Percentiles rank a stretch among this genome's conserved stretches.
Evolutionary conservation across 2,888 invertebrate species (phyloP).

Genomic region (Nephrotoma appendiculata): DNA sequence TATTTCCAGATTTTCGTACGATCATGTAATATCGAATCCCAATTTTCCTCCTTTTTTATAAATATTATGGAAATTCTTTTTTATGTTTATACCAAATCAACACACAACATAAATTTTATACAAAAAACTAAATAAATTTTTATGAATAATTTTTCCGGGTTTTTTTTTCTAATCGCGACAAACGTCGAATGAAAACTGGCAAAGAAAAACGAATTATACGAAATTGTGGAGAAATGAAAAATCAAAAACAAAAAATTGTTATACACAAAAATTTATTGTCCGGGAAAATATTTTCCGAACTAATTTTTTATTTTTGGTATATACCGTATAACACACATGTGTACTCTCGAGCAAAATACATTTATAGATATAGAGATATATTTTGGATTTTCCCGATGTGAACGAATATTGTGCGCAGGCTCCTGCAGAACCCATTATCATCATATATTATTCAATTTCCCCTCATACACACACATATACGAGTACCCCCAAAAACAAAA

Average conservation of each 20-base stretch:
- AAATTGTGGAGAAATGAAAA: background rate
- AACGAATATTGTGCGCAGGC: background rate
- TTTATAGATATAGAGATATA: background rate
- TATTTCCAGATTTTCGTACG: background rate
- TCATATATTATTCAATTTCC: background rate
- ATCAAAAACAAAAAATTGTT: background rate
- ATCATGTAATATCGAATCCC: background rate
- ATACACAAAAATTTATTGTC: background rate
- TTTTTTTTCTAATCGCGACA: background rate
- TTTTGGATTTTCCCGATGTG: background rate
- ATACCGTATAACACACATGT: background rate
- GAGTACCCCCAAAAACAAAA: background rate
- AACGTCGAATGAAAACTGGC: constrained; percentile 2
- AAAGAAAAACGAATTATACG: constrained; percentile 3
- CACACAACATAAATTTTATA: background rate
- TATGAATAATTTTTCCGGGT: background rate
- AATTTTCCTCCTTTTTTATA: background rate
- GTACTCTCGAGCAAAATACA: background rate
- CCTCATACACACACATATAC: background rate
- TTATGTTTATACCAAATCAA: background rate
- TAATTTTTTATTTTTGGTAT: background rate
- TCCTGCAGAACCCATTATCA: background rate
- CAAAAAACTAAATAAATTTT: background rate
- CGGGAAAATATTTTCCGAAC: background rate
- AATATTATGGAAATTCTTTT: background rate